Percentiles rank a stretch among this genome's conserved stretches.
Evolutionary conservation across 92 coral and sea anemone species (phyloP).

Genomic region (Porites evermanni): DNA sequence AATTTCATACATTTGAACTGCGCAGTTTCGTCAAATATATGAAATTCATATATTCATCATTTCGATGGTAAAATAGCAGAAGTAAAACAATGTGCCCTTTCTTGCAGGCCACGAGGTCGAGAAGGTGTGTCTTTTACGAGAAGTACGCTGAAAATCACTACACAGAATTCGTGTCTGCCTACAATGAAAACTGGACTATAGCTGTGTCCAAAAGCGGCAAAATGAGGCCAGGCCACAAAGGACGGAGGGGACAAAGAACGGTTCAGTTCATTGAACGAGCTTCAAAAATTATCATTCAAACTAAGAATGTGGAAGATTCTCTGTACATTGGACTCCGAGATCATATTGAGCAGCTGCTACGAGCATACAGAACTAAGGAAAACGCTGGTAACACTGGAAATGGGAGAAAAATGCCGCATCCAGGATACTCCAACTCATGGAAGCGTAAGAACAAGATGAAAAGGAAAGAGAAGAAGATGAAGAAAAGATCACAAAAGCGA

Average conservation of each 20-base stretch:
- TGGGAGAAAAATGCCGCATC: conserved; percentile 39
- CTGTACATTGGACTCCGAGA: conserved; percentile 74
- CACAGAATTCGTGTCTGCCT: conserved; percentile 84
- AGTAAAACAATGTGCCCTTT: neutral
- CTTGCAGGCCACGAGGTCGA: conserved; percentile 67
- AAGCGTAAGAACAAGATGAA: conserved; percentile 33
- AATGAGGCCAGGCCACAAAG: conserved; percentile 90
- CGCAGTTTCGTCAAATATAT: too few species aligned
- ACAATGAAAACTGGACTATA: conserved; percentile 75
- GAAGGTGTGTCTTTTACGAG: conserved; percentile 84
- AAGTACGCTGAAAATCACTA: conserved; percentile 79
- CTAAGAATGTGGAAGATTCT: conserved; percentile 70
- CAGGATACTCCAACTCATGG: conserved; percentile 26
- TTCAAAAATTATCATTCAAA: conserved; percentile 77
- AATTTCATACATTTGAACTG: too few species aligned
- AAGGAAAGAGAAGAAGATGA: conserved; percentile 52
- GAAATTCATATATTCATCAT: too few species aligned
- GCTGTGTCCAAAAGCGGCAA: conserved; percentile 84
- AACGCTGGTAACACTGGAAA: conserved; percentile 18
- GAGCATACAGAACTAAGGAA: conserved; percentile 63
- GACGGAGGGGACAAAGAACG: conserved; percentile 72
- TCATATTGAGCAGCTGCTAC: conserved; percentile 79
- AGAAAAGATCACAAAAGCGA: conserved; percentile 28
- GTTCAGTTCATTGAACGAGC: conserved; percentile 87
- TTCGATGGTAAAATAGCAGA: too few species aligned